phyloP scores from a whole-genome alignment of 2,797 vertebrate species.

The Acipenser oxyrinchus region DNA sequence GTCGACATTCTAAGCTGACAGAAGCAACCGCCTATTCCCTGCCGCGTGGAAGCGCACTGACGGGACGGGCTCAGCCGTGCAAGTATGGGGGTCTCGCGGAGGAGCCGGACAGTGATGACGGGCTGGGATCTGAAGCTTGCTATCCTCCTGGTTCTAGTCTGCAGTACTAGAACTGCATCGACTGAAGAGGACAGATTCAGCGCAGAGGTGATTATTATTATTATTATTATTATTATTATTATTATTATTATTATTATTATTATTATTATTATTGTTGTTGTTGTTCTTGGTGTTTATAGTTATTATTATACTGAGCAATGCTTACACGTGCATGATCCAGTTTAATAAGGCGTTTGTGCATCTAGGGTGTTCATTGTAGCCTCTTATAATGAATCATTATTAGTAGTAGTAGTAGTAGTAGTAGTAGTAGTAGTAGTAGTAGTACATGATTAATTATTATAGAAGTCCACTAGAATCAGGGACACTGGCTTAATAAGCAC shows the following conservation, averaged over 20 bases:
- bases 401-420: no score
- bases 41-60: neutral
- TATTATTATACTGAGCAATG: no score
- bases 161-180: constrained; percentile 39
- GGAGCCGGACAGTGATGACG: constrained; percentile 41
- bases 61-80: constrained; percentile 5
- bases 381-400: no score
- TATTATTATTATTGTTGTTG: neutral
- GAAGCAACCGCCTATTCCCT: neutral
- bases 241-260: neutral
- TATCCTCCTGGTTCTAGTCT: constrained; percentile 45
- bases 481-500: no score
- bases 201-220: constrained; percentile 49
- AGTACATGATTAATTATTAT: no score
- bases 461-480: no score
- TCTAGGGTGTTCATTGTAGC: no score
- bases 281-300: no score
- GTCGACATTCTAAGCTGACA: constrained; percentile 23
- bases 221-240: neutral
- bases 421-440: no score
- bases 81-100: constrained; percentile 47
- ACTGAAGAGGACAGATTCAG: constrained; percentile 47
- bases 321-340: no score
- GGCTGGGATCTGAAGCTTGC: constrained; percentile 52
- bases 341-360: no score